Evolutionary conservation across 2,888 invertebrate species (phyloP).

Genomic region (Leucoptera coffeella): DNA sequence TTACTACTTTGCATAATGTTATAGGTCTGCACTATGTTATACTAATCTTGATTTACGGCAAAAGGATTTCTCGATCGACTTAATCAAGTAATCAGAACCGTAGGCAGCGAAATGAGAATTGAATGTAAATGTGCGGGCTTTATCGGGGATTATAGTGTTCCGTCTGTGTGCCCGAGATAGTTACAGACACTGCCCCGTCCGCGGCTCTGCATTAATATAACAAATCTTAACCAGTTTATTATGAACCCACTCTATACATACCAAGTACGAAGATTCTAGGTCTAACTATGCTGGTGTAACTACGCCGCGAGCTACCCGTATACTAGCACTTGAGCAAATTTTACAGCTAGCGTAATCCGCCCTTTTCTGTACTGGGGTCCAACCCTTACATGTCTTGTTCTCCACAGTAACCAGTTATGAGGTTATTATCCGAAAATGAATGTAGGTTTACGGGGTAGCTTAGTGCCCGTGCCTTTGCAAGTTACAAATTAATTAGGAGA

Average conservation of each 20-base stretch:
- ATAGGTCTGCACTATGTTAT: no score
- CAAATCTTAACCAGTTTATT: no score
- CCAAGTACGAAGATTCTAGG: no score
- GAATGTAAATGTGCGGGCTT: conserved; percentile 58
- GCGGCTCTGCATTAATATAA: conserved; percentile 22
- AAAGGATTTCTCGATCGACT: no score
- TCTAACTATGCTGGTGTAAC: no score
- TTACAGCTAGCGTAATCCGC: conserved; percentile 42
- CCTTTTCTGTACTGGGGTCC: conserved; percentile 23
- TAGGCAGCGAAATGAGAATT: conserved; percentile 43
- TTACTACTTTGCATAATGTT: no score
- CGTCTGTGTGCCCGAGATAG: conserved; percentile 46
- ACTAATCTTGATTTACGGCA: no score
- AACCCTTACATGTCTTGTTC: conserved; percentile 34
- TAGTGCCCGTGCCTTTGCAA: conserved; percentile 17
- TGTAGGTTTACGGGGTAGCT: conserved; percentile 30
- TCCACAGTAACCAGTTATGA: conserved; percentile 25
- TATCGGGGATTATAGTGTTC: conserved; percentile 56
- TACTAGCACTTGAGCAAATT: conserved; percentile 43
- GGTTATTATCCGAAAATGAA: conserved; percentile 42
- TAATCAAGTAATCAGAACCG: conserved; percentile 43
- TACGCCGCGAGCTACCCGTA: no score
- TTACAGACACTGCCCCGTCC: conserved; percentile 27
- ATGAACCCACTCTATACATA: no score
- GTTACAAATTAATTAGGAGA: conserved; percentile 26